Conservation (phyloP, 1,140 invertebrate species). For the Dolichoris vasculosae region DNA sequence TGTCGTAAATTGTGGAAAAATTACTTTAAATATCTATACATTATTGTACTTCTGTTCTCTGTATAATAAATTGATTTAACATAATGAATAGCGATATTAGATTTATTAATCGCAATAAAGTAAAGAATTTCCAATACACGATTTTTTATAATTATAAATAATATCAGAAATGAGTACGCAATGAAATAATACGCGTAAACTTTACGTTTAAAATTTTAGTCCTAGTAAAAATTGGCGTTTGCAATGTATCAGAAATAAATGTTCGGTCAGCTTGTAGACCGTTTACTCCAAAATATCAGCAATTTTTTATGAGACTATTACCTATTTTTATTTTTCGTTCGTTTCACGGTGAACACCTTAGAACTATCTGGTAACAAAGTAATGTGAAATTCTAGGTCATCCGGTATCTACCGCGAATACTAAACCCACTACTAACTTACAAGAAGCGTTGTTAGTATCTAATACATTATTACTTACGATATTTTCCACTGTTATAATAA, state of each 20-base stretch:
- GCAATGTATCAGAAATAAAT: neutral
- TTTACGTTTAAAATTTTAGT: neutral
- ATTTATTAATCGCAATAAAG: neutral
- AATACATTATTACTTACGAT: neutral
- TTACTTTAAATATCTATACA: neutral
- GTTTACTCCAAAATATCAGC: neutral
- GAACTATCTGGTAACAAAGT: neutral
- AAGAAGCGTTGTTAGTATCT: neutral
- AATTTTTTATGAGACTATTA: neutral
- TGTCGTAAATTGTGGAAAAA: neutral
- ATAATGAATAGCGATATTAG: neutral
- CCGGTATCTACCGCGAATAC: neutral
- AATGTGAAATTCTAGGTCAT: constrained; percentile 14
- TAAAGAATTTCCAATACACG: too few species aligned
- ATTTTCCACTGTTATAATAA: neutral
- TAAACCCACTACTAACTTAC: neutral
- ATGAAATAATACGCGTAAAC: neutral
- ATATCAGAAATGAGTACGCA: too few species aligned
- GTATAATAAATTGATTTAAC: neutral
- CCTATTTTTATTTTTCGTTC: neutral
- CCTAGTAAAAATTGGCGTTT: neutral
- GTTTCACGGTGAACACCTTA: neutral
- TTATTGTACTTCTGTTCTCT: neutral
- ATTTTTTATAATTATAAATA: too few species aligned
- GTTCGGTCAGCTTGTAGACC: too few species aligned